Evolutionary conservation across 1,140 invertebrate species (phyloP), one percentile per base, ranked within the genome.

Genomic region (Pantala flavescens): DNA sequence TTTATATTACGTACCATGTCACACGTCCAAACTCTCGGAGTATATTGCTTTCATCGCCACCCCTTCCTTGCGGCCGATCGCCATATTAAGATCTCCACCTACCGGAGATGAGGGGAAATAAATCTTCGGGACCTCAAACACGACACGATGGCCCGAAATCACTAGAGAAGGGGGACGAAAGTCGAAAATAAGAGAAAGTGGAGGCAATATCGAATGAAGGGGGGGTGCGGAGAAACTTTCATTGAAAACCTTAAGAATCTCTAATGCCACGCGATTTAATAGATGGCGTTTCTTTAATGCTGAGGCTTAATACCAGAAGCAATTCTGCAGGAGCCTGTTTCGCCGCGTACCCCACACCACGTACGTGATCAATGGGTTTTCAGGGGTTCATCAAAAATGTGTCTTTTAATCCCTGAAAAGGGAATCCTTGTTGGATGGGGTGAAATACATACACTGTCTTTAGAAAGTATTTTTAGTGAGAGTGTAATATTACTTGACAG

Each of bases 231-330:
- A 63, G 49, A 63, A 63, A 63, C 49, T 63, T 63, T 63, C 49
- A 63, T 63, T 63, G 49, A 63, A 63, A 63, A 63, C 49, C 49
- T 63, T 63, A 63, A 63, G 49, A 63, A 63, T 12, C 49, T 63
- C 49, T 63, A 63, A 63, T 63, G n/a, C 49, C 12, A 5, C 49
- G 14, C 49, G n/a, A 63, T 63, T 63, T 63, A 63, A 63, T 63
- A 21, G 49, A 63, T 63, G 49, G 49, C 49, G 49, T 63, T 63
- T 63, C 49, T 63, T 63, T 63, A 63, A 63, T 63, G 49, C 49
- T 12, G n/a, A 16, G 1, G 5, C 49, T 12, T 63, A 63, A 63
- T 16, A 63, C 49, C 49, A 1, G 49, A 63, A 21, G 49, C 49
- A 63, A 63, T 63, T 63, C 49, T 14, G 49, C 49, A 14, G 14